A percentile compares a stretch with the other conserved stretches of the same genome.
Evolutionary conservation across 2,888 invertebrate species (phyloP).

Genomic region (Copidosoma aretas): DNA sequence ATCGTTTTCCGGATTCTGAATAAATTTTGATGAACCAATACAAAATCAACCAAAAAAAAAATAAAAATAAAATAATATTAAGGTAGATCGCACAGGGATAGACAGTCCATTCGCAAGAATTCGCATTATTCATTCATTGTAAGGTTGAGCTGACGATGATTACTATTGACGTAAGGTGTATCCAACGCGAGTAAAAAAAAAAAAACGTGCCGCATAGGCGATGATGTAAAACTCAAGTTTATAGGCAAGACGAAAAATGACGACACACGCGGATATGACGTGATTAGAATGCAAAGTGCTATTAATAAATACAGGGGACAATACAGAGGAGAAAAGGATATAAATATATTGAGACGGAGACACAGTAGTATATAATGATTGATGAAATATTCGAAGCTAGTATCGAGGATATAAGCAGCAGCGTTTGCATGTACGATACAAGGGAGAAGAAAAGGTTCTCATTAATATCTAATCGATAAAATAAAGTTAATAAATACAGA

Average conservation of each 20-base stretch:
- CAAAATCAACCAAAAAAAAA: constrained; percentile 6
- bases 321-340: too few species aligned
- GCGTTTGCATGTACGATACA: neutral
- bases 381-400: too few species aligned
- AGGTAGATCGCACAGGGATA: neutral
- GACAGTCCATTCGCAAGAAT: neutral
- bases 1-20: too few species aligned
- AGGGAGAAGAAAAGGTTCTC: neutral
- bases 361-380: too few species aligned
- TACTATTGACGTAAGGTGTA: constrained; percentile 4
- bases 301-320: constrained; percentile 5
- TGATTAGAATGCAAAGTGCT: constrained; percentile 4
- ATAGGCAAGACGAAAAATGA: constrained; percentile 12
- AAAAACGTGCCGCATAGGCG: constrained; percentile 8
- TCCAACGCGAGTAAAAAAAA: neutral
- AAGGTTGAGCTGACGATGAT: constrained; percentile 6
- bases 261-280: neutral
- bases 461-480: neutral
- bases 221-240: constrained; percentile 13
- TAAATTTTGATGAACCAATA: neutral
- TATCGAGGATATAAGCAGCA: too few species aligned
- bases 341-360: too few species aligned
- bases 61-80: too few species aligned
- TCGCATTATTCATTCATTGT: neutral
- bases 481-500: too few species aligned